Evolutionary conservation across 2,113 vertebrate genomes (phyloP), one percentile per base, ranked within the genome.

Genomic region (Xiphophorus couchianus): DNA sequence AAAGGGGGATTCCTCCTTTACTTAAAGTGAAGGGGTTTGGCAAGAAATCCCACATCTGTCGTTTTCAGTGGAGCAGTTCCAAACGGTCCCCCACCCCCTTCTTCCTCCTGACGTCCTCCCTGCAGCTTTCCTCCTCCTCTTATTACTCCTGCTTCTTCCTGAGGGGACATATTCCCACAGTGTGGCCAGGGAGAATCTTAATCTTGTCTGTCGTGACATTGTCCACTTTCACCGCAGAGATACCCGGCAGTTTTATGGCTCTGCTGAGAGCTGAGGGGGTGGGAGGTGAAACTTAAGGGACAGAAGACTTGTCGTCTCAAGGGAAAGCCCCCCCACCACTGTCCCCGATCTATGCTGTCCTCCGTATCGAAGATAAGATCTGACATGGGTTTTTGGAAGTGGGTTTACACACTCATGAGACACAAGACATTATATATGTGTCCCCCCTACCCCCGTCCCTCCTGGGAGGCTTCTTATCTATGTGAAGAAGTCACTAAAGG

Each of bases 401-500:
- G 78, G 30, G 75, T 85, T 91, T 84, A 80, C 85, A 77, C 90
- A 85, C 85, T 84, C 77, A 84, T 28, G n/a, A 88, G 86, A 90
- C 86, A 78, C 62, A 68, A 78, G 82, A 77, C 77, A 86, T 91
- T 89, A 88, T 39, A 68, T 65, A 71, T 78, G 73, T 68, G 37
- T 69, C 29, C 76, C 76, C 74, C 73, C 54, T 64, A 68, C 17
- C 60, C 15, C 42, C 13, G 10, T 62, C 30, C 66, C 84, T 83
- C 83, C 77, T 54, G 86, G 81, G 88, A 89, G 33, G 28, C 30
- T 74, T 74, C 90, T 94, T 94, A 94, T 95, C 94, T 90, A 89
- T 90, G 84, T 88, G 84, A 84, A 93, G 91, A 93, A 93, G 92
- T 88, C 91, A 88, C 90, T 87, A 77, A 85, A 94, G 94, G 94